Conservation (phyloP, 1,140 invertebrate genomes). For the Psilanteris sp. region DNA sequence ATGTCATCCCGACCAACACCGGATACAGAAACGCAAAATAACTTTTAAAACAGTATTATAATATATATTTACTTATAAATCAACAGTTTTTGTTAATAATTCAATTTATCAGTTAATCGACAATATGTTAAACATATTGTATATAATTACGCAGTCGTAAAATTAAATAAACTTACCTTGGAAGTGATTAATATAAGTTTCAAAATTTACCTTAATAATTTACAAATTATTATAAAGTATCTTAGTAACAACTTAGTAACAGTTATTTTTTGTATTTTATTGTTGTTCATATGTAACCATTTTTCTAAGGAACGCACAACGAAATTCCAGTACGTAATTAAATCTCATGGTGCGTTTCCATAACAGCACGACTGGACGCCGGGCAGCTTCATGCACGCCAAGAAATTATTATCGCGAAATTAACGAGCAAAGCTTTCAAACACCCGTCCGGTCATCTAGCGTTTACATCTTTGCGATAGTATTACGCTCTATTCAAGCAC, state of each 20-base stretch:
- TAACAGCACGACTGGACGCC: constrained; percentile 34
- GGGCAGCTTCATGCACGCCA: constrained; percentile 48
- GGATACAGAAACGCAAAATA: no score
- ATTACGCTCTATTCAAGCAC: neutral
- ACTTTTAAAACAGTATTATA: no score
- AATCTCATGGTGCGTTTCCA: constrained; percentile 46
- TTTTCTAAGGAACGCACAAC: constrained; percentile 27
- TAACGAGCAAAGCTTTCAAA: constrained; percentile 46
- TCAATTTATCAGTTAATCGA: constrained; percentile 27
- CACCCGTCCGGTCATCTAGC: constrained; percentile 35
- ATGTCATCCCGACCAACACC: no score
- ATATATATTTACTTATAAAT: no score
- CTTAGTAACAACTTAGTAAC: neutral
- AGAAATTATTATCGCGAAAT: constrained; percentile 62
- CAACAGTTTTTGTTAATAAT: no score
- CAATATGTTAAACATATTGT: constrained; percentile 7
- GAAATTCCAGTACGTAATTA: constrained; percentile 56
- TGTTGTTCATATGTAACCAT: constrained; percentile 38
- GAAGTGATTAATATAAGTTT: constrained; percentile 22
- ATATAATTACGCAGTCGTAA: constrained; percentile 32
- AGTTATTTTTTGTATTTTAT: constrained; percentile 25
- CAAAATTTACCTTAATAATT: constrained; percentile 22
- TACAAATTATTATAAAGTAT: constrained; percentile 10
- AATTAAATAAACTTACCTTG: constrained; percentile 6
- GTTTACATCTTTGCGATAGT: constrained; percentile 37